Conservation (phyloP, 2,113 vertebrate species). For the Pterophyllum scalare region DNA sequence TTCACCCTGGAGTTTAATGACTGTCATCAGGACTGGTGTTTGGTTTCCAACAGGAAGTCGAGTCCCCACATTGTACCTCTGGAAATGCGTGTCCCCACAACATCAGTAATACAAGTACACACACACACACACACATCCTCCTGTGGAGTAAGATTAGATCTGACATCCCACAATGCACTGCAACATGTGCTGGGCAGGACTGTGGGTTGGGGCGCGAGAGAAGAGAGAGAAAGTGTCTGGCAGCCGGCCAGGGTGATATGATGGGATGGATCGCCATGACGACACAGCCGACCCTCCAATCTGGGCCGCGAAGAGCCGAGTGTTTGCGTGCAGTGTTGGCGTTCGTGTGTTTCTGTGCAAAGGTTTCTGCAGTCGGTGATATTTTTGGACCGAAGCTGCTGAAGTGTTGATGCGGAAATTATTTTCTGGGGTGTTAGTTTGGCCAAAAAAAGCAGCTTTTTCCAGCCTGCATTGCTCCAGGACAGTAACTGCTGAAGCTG, state of each 20-base stretch:
- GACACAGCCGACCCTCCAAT: constrained; percentile 50
- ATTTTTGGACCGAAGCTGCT: constrained; percentile 21
- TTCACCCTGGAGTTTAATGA: background rate
- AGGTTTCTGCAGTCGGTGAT: background rate
- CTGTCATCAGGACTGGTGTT: background rate
- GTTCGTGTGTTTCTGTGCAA: background rate
- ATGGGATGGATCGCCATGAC: constrained; percentile 65
- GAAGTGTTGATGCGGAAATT: background rate
- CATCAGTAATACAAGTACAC: background rate
- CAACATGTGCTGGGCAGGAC: constrained; percentile 43
- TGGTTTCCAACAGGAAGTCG: background rate
- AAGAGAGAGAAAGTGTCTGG: constrained; percentile 36
- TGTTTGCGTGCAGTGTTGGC: background rate
- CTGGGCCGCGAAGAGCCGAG: constrained; percentile 23
- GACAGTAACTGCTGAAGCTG: background rate
- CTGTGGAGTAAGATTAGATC: constrained; percentile 60
- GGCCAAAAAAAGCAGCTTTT: background rate
- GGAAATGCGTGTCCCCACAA: background rate
- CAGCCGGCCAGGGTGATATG: constrained; percentile 49
- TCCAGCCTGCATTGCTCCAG: background rate
- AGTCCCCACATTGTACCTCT: constrained; percentile 5
- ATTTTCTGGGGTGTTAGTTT: background rate
- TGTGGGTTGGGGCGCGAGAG: constrained; percentile 13
- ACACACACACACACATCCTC: constrained; percentile 11
- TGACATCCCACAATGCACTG: constrained; percentile 71